Evolutionary conservation across 2,113 vertebrate genomes (phyloP).

Genomic region (Poecile atricapillus): DNA sequence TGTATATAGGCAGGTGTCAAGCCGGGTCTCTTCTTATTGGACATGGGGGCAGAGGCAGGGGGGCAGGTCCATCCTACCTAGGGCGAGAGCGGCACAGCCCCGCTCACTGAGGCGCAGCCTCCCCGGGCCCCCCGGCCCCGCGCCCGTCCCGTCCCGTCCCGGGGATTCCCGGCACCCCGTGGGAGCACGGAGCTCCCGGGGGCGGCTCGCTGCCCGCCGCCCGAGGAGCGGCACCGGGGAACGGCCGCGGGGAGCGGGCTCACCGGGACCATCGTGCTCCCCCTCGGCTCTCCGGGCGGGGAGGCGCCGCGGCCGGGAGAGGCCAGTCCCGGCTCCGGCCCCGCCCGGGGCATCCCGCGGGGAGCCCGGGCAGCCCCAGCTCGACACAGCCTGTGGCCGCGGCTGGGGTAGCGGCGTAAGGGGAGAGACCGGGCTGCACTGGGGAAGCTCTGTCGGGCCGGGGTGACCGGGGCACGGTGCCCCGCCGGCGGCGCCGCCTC

Average conservation of each 20-base stretch:
- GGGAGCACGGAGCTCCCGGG: neutral
- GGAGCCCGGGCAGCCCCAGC: neutral
- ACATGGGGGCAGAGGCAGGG: constrained; percentile 75
- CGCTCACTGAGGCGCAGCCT: constrained; percentile 69
- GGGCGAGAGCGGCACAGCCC: constrained; percentile 77
- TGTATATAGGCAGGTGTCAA: constrained; percentile 98
- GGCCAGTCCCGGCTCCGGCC: neutral
- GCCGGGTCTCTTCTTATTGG: constrained; percentile 89
- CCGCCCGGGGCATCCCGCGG: neutral
- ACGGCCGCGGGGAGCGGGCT: neutral
- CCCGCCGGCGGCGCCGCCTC: too few species aligned
- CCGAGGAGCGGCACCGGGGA: neutral
- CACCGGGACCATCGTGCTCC: neutral
- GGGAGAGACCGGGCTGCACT: neutral
- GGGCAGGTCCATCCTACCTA: constrained; percentile 84
- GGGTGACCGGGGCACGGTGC: too few species aligned
- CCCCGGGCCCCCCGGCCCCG: neutral
- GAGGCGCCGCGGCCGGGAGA: neutral
- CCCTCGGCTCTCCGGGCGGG: neutral
- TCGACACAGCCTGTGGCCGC: neutral
- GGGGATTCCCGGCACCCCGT: neutral
- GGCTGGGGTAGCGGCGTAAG: neutral
- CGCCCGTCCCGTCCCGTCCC: neutral
- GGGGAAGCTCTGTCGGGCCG: neutral
- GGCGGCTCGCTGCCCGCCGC: neutral